Conservation (phyloP, 2,797 vertebrate species). For the Enteromius radiatus region DNA sequence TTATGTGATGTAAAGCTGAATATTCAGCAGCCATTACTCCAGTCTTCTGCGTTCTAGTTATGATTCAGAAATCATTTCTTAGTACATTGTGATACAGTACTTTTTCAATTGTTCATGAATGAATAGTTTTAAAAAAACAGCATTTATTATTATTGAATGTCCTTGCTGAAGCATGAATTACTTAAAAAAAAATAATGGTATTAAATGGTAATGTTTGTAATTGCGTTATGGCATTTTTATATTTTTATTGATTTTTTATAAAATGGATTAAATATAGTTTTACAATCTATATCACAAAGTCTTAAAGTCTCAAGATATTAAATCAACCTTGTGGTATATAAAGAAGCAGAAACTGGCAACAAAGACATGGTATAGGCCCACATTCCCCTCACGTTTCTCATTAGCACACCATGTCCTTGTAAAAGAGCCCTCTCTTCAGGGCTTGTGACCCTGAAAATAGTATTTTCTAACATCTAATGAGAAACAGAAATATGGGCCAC, state of each 20-base stretch:
- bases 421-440: conserved; percentile 68
- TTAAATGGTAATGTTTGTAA: not conserved
- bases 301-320: not conserved
- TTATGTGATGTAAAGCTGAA: not conserved
- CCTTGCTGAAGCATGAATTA: not conserved
- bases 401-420: conserved; percentile 57
- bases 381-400: conserved; percentile 53
- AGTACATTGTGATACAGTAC: not conserved
- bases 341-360: conserved; percentile 1
- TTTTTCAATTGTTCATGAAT: not conserved
- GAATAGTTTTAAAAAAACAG: not conserved
- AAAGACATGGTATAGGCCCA: not conserved
- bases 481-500: conserved; percentile 64
- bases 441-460: conserved; percentile 75
- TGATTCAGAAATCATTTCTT: not conserved
- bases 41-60: not conserved
- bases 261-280: not conserved
- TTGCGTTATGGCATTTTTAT: not conserved
- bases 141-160: not conserved
- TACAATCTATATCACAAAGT: not conserved
- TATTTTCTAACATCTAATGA: conserved; percentile 69
- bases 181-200: not conserved
- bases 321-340: not conserved
- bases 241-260: not conserved
- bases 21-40: not conserved